Conservation (phyloP, 2,888 invertebrate genomes). For the Drosophila pseudotalamancana region DNA sequence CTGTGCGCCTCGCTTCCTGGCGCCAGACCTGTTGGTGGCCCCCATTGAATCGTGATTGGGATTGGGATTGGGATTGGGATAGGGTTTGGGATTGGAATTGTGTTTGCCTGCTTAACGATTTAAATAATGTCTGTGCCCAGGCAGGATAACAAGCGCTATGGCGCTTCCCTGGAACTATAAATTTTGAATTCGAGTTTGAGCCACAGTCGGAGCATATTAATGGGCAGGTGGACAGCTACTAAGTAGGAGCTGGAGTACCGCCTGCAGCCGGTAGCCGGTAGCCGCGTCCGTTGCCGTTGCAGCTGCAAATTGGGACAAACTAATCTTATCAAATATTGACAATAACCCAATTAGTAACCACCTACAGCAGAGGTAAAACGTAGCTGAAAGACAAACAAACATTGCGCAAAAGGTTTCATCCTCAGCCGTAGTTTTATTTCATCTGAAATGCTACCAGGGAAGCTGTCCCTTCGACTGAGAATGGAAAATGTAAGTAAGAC, state of each 20-base stretch:
- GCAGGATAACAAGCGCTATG: slow-evolving; percentile 62
- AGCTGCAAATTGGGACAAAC: slow-evolving; percentile 47
- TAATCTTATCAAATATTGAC: slow-evolving; percentile 79
- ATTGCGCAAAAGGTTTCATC: slow-evolving; percentile 60
- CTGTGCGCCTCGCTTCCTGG: slow-evolving; percentile 55
- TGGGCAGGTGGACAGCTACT: slow-evolving; percentile 15
- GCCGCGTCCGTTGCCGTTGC: slow-evolving; percentile 50
- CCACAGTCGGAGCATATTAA: slow-evolving; percentile 45
- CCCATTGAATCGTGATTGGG: slow-evolving; percentile 14
- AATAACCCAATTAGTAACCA: slow-evolving; percentile 80
- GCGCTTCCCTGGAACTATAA: slow-evolving; percentile 64
- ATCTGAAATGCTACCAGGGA: slow-evolving; percentile 70
- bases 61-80: too few species aligned
- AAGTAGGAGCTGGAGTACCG: slow-evolving; percentile 1
- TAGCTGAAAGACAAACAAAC: slow-evolving; percentile 47
- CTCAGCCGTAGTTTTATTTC: slow-evolving; percentile 22
- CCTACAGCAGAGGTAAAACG: slow-evolving; percentile 65
- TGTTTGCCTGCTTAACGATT: slow-evolving; percentile 54
- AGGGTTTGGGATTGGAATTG: slow-evolving; percentile 20
- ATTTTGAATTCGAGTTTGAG: slow-evolving; percentile 40
- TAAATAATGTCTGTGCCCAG: slow-evolving; percentile 60
- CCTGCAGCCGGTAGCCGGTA: too few species aligned
- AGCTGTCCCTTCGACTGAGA: slow-evolving; percentile 45
- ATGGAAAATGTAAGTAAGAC: slow-evolving; percentile 52
- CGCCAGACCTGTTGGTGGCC: slow-evolving; percentile 53